Evolutionary conservation across 2,113 vertebrate genomes (phyloP), one percentile per base, ranked within the genome.

Genomic region (Amphilophus citrinellus): DNA sequence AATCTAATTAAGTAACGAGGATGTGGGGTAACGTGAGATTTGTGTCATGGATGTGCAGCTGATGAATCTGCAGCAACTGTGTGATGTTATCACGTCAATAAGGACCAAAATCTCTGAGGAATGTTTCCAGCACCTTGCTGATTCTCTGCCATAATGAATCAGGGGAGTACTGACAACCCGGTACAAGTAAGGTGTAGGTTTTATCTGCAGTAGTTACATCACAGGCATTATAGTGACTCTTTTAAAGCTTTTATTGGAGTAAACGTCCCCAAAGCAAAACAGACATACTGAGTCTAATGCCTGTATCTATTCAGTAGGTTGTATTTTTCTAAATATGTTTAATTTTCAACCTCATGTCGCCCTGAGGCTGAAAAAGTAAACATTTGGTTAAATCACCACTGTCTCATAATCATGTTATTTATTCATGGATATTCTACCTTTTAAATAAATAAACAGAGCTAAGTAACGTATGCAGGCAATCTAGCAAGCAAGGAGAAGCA

Each of bases 361-460:
- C 15, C 42, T 4, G 22, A 68, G 22, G 13, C 39, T 27, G 39
- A n/a, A 77, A 68, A 86, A 84, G 0, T 1, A 56, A 42, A 83
- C 20, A 63, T 65, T 71, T 60, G 6, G 18, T 13, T 59, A 35
- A 83, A 75, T 61, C 22, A 53, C 71, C 27, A 30, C 1, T 71
- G 66, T 71, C 9, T 30, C 66, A 2, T 71, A 71, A 13, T 47
- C 1, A 71, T 6, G 0, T 4, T 30, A 30, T 50, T 71, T 71
- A 71, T 50, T 76, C 14, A 71, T 76, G 58, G 42, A 15, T 77
- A 8, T 75, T 80, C 22, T 59, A 5, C 20, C 37, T 62, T 2
- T 76, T 61, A 47, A 82, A 85, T 59, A 83, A 75, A 76, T 57
- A 30, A 83, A 83, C 2, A 39, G 32, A 77, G 3, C 35, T 6